Evolutionary conservation across 2,797 vertebrate genomes (phyloP), one percentile per base, ranked within the genome.

Genomic region (Chelonia mydas): DNA sequence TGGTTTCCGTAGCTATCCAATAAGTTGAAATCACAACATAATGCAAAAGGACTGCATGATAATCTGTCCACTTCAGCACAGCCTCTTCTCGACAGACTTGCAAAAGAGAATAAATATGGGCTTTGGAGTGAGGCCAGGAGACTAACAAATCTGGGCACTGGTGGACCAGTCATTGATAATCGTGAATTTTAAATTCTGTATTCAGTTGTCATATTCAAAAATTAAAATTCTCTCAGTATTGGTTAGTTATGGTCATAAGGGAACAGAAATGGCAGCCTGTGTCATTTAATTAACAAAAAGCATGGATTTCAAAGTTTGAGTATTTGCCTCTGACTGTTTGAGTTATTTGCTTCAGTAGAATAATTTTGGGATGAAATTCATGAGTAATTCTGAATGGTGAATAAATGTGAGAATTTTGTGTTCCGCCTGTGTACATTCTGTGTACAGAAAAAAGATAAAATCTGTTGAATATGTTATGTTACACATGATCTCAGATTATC

Each of bases 221-320:
- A 31, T 59, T 92, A 51, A 92, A 93, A 89, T 78, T 88, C 47
- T 90, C 5, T 19, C 19, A 92, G 5, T 72, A 79, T 2, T 95
- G 3, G 55, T 91, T 11, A 76, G n/a, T 74, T 31, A 81, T 10
- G 23, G 41, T 87, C 90, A 77, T 51, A 37, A 78, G 85, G 45
- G 65, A 82, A 79, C 16, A 82, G 83, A 31, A 78, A 84, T 31
- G 21, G 47, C 27, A 77, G 7, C 5, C 65, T 88, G 47, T 86
- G 49, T 47, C n/a, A 57, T 90, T 76, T 37, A 5, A 61, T 0
- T 0, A 53, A 53, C 25, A 87, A 89, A 76, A 7, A 28, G n/a
- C 83, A 61, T 50, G 47, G 45, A 78, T 93, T 87, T 91, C 84
- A 79, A 21, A 68, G 21, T 90, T 94, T 93, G 25, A 74, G 92